A percentile compares a stretch with the other conserved stretches of the same genome.
These are phyloP conservation scores for Parotocinclus haroldoi DNA, from an alignment of 2,797 vertebrate genomes.

Conservation along the genomic window DNA sequence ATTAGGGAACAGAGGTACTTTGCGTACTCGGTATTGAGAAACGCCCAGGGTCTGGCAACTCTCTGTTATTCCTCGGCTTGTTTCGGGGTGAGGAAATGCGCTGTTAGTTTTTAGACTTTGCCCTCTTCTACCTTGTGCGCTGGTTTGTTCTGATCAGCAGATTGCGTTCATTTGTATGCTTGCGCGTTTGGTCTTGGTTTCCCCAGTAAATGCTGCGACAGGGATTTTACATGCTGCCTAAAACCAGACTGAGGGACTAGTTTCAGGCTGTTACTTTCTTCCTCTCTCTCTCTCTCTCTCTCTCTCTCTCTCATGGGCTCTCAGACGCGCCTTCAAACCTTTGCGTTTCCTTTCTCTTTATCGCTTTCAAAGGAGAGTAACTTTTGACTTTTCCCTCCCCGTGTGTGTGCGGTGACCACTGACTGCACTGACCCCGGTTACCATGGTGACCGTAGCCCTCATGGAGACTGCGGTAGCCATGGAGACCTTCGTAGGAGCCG, in stretches of 20 bases:
- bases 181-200: conserved; percentile 37
- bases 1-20: too few species aligned
- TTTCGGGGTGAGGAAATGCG: too few species aligned
- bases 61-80: too few species aligned
- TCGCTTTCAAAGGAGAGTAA: conserved; percentile 48
- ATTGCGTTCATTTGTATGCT: conserved; percentile 20
- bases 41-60: too few species aligned
- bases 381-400: conserved; percentile 39
- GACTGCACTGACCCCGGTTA: conserved; percentile 17
- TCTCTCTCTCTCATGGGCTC: conserved; percentile 14
- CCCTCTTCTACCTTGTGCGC: not conserved
- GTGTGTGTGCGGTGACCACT: not conserved
- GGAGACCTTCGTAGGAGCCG: not conserved
- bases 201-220: conserved; percentile 51
- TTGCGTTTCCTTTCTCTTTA: conserved; percentile 28
- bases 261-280: conserved; percentile 35
- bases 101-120: too few species aligned
- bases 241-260: conserved; percentile 36
- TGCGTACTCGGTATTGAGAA: too few species aligned
- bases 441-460: conserved; percentile 3
- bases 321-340: not conserved
- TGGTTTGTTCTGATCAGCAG: conserved; percentile 40
- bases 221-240: conserved; percentile 43
- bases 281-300: conserved; percentile 10
- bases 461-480: conserved; percentile 9